A percentile compares a stretch with the other conserved stretches of the same genome.
Evolutionary conservation across 2,888 invertebrate genomes (phyloP).

Genomic region (Drosophila colorata): DNA sequence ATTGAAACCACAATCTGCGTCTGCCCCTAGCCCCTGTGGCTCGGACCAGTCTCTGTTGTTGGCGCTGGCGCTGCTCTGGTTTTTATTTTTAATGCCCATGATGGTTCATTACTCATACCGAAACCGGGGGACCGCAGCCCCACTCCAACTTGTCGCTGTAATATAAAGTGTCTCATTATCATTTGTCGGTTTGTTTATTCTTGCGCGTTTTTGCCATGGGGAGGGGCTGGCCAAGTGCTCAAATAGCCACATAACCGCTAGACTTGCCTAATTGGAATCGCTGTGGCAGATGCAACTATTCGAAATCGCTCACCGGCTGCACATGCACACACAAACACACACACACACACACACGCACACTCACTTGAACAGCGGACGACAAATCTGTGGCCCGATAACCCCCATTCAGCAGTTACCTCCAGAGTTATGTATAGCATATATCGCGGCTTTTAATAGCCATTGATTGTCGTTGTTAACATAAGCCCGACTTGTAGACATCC

Average conservation of each 20-base stretch:
- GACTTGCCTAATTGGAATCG: conserved; percentile 31
- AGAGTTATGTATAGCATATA: conserved; percentile 65
- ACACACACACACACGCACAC: neutral
- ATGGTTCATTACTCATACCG: conserved; percentile 61
- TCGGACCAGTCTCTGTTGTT: neutral
- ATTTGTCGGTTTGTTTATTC: conserved; percentile 67
- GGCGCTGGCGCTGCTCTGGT: conserved; percentile 49
- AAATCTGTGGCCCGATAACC: conserved; percentile 41
- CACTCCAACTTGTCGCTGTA: conserved; percentile 37
- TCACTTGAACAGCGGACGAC: neutral
- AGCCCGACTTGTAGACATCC: conserved; percentile 73
- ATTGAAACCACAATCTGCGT: conserved; percentile 49
- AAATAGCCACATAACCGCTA: conserved; percentile 11
- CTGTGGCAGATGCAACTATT: conserved; percentile 5
- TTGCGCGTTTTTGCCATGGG: conserved; percentile 18
- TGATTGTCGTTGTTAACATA: conserved; percentile 79
- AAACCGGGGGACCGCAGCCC: conserved; percentile 14
- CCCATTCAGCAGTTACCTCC: conserved; percentile 32
- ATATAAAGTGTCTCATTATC: conserved; percentile 73
- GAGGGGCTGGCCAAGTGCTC: conserved; percentile 1
- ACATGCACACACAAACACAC: conserved; percentile 14
- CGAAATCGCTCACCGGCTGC: neutral
- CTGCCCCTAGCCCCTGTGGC: conserved; percentile 14
- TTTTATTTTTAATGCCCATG: conserved; percentile 64
- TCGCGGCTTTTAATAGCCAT: conserved; percentile 75